Conservation (phyloP, 2,888 invertebrate genomes). For the Drosophila falleni region DNA sequence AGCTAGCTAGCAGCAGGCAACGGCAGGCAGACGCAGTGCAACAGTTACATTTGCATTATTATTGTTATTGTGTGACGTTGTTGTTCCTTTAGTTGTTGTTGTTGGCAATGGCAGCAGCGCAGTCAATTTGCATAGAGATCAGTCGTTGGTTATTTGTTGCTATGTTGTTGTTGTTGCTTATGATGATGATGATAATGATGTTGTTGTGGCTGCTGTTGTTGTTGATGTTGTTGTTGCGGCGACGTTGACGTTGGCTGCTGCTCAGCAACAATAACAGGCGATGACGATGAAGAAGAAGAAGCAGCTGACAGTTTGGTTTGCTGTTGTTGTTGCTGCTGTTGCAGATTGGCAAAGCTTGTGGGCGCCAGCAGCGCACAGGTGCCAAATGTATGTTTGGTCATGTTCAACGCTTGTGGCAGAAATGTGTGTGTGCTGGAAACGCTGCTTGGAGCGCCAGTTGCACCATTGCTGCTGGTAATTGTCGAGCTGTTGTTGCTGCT, state of each 20-base stretch:
- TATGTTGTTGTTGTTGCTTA: conserved; percentile 49
- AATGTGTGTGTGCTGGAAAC: conserved; percentile 60
- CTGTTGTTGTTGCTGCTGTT: conserved; percentile 51
- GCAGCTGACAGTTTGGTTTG: conserved; percentile 25
- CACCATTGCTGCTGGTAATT: conserved; percentile 55
- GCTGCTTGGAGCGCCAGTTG: conserved; percentile 40
- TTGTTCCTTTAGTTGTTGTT: conserved; percentile 23
- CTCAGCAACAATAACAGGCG: conserved; percentile 20
- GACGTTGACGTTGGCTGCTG: conserved; percentile 27
- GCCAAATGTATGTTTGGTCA: conserved; percentile 84
- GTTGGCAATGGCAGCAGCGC: conserved; percentile 68
- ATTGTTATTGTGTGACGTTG: conserved; percentile 24
- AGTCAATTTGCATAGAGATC: conserved; percentile 83
- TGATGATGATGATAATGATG: conserved; percentile 45
- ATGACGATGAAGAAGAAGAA: conserved; percentile 23
- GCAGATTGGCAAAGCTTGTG: conserved; percentile 72
- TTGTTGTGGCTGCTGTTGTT: conserved; percentile 22
- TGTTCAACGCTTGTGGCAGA: conserved; percentile 59
- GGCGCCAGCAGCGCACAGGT: conserved; percentile 83
- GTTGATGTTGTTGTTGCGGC: conserved; percentile 20
- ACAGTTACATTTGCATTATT: conserved; percentile 17
- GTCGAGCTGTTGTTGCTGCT: conserved; percentile 23
- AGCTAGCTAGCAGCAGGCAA: conserved; percentile 56
- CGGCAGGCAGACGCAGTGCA: conserved; percentile 39
- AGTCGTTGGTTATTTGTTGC: conserved; percentile 77